A percentile compares a stretch with the other conserved stretches of the same genome.
These are phyloP conservation scores for Catharus fuscescens DNA, from an alignment of 2,113 vertebrate genomes.

Conservation along the genomic window DNA sequence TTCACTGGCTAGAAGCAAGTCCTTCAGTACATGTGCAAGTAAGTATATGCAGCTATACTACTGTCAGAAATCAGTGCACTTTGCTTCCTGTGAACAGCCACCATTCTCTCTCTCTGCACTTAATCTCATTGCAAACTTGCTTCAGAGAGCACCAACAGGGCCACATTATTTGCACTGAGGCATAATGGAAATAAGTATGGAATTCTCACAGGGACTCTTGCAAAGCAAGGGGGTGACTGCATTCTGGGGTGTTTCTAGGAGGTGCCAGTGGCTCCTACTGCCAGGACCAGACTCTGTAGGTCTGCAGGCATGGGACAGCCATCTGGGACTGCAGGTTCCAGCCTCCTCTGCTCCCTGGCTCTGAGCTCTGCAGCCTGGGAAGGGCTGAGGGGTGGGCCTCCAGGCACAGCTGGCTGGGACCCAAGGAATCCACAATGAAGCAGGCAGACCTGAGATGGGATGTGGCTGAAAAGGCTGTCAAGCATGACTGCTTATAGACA, in stretches of 20 bases:
- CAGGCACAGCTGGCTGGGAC: fast-evolving
- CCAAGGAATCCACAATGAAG: fast-evolving
- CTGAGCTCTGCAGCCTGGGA: not conserved
- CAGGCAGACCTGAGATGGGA: fast-evolving
- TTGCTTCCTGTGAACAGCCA: not conserved
- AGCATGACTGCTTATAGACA: not conserved
- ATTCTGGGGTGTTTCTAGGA: not conserved
- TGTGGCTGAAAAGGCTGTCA: not conserved
- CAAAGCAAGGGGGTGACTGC: not conserved
- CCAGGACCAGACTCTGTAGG: not conserved
- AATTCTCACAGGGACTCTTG: not conserved
- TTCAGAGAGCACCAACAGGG: not conserved
- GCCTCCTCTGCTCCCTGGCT: fast-evolving
- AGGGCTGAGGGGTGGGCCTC: not conserved
- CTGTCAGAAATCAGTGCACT: not conserved
- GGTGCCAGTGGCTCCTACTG: fast-evolving
- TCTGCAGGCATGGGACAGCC: fast-evolving
- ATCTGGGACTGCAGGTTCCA: not conserved
- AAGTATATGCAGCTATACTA: fast-evolving
- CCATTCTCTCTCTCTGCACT: not conserved
- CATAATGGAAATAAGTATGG: not conserved
- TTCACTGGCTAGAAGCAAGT: not conserved
- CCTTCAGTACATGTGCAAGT: not conserved
- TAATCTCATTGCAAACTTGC: not conserved
- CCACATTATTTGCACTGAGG: not conserved